Conservation (phyloP, 2,888 invertebrate genomes). For the Agonum fuliginosum region DNA sequence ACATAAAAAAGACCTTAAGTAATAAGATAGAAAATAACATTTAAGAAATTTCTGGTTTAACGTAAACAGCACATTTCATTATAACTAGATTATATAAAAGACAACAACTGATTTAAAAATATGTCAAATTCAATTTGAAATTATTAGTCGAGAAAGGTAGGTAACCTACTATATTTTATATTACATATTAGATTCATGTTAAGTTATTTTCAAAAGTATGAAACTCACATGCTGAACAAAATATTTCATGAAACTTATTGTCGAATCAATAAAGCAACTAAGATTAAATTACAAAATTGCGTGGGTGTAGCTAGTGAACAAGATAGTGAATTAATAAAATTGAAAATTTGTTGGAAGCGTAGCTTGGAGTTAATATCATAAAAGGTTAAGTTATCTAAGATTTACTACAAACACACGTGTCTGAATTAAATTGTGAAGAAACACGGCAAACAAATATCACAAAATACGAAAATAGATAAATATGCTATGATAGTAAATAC, state of each 20-base stretch:
- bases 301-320: not conserved
- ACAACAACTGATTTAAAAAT: too few species aligned
- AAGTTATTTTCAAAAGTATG: not conserved
- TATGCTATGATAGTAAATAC: too few species aligned
- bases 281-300: too few species aligned
- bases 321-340: constrained; percentile 29
- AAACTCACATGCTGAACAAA: not conserved
- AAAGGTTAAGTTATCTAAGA: constrained; percentile 23
- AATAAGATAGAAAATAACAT: not conserved
- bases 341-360: constrained; percentile 8
- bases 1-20: not conserved
- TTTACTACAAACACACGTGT: constrained; percentile 8
- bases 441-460: constrained; percentile 6
- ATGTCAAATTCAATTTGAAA: too few species aligned
- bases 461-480: too few species aligned
- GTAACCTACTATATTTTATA: too few species aligned
- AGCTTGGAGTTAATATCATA: not conserved
- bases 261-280: constrained; percentile 28
- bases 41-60: not conserved
- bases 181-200: too few species aligned
- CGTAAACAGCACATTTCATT: not conserved
- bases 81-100: too few species aligned
- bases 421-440: not conserved
- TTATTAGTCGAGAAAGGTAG: too few species aligned
- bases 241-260: too few species aligned